These are phyloP conservation scores for Euzetes globulus DNA, from an alignment of 2,888 invertebrate genomes.

Conservation along the genomic window DNA sequence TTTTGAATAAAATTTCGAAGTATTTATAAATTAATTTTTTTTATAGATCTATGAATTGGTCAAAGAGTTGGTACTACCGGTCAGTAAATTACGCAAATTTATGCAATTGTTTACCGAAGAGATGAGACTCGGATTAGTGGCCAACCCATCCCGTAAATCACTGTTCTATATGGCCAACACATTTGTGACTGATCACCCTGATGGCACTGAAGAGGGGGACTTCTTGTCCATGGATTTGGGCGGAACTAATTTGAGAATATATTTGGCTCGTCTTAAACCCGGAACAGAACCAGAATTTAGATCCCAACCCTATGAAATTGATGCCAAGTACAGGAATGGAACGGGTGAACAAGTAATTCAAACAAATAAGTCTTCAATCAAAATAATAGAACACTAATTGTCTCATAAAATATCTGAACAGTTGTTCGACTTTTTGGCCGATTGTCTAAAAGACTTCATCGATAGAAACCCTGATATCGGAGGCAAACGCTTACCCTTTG, in stretches of 20 bases:
- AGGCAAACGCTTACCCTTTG: conserved; percentile 49
- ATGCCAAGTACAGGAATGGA: conserved; percentile 18
- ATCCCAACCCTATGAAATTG: conserved; percentile 30
- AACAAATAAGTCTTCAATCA: conserved; percentile 5
- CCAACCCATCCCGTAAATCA: background rate
- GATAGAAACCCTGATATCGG: background rate
- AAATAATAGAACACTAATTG: background rate
- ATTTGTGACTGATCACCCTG: conserved; percentile 29
- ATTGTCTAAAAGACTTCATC: conserved; percentile 53
- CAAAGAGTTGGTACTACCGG: background rate
- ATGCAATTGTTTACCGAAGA: background rate
- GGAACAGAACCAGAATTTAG: conserved; percentile 24
- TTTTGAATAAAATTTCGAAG: no score
- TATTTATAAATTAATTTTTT: no score
- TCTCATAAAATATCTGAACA: conserved; percentile 25
- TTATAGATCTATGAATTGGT: background rate
- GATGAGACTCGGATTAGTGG: background rate
- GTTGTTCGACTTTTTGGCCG: conserved; percentile 67
- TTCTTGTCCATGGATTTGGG: conserved; percentile 28
- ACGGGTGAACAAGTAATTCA: conserved; percentile 1
- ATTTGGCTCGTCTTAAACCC: conserved; percentile 20
- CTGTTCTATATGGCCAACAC: conserved; percentile 36
- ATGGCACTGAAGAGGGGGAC: background rate
- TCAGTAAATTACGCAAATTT: background rate
- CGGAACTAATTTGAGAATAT: conserved; percentile 17